Evolutionary conservation across 1,140 invertebrate species (phyloP).

Genomic region (Drosophila tani): DNA sequence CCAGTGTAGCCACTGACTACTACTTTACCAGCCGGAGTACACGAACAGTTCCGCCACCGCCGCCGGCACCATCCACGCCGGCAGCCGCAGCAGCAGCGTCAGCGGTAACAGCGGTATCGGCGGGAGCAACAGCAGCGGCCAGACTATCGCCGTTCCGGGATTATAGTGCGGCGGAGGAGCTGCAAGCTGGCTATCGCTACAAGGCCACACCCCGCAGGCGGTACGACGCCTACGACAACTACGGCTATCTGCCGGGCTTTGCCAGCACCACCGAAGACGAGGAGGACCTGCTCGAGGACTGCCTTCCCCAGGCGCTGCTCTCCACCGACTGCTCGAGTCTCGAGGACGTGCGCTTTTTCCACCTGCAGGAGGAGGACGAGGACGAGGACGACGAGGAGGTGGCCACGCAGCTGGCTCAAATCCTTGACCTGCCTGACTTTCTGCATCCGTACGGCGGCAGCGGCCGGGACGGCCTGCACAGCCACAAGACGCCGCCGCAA

Average conservation of each 20-base stretch:
- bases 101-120: slow-evolving; percentile 21
- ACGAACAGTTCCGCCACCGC: slow-evolving; percentile 39
- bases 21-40: slow-evolving; percentile 66
- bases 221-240: slow-evolving; percentile 79
- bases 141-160: slow-evolving; percentile 52
- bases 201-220: slow-evolving; percentile 73
- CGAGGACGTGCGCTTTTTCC: slow-evolving; percentile 68
- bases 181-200: slow-evolving; percentile 79
- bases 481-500: slow-evolving; percentile 84
- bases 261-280: slow-evolving; percentile 77
- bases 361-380: slow-evolving; percentile 58
- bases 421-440: slow-evolving; percentile 71
- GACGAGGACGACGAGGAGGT: slow-evolving; percentile 71
- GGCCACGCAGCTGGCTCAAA: slow-evolving; percentile 64
- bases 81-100: slow-evolving; percentile 28
- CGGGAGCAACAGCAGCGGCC: slow-evolving; percentile 34
- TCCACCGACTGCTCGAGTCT: slow-evolving; percentile 76
- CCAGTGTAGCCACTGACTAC: slow-evolving; percentile 70
- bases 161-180: slow-evolving; percentile 65
- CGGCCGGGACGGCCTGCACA: slow-evolving; percentile 71
- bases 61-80: slow-evolving; percentile 47
- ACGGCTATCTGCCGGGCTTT: slow-evolving; percentile 75
- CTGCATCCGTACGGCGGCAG: slow-evolving; percentile 73
- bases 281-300: slow-evolving; percentile 72
- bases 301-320: slow-evolving; percentile 60